Percentiles rank a stretch among this genome's conserved stretches.
Evolutionary conservation across 2,113 vertebrate genomes (phyloP).

Genomic region (Megalops atlanticus): DNA sequence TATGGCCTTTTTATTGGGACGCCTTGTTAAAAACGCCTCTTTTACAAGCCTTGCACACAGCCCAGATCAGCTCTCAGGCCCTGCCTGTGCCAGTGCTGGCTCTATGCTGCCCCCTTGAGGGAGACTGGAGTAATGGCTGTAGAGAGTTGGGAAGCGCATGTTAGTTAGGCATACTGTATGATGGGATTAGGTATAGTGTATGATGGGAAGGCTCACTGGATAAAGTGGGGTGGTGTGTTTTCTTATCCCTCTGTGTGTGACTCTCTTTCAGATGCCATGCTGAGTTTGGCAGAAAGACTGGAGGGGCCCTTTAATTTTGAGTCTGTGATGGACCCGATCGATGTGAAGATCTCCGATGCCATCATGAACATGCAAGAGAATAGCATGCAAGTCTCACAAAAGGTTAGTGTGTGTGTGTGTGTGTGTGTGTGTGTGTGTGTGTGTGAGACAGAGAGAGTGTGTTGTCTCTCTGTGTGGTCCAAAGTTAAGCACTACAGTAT

Average conservation of each 20-base stretch:
- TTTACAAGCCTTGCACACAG: background rate
- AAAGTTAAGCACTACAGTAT: background rate
- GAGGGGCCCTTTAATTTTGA: conserved; percentile 98
- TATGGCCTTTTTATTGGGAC: conserved; percentile 19
- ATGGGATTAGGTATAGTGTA: background rate
- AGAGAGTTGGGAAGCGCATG: background rate
- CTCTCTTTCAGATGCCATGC: conserved; percentile 82
- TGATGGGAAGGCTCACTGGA: too few relatives aligned
- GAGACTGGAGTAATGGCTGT: conserved; percentile 17
- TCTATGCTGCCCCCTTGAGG: conserved; percentile 59
- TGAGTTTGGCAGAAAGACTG: conserved; percentile 86
- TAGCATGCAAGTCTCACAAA: conserved; percentile 94
- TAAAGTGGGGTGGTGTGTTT: too few relatives aligned
- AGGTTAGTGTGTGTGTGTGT: conserved; percentile 67
- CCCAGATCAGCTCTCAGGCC: background rate
- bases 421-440: background rate
- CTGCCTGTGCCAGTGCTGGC: background rate
- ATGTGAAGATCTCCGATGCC: conserved; percentile 95
- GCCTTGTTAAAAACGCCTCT: conserved; percentile 29
- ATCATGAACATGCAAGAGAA: conserved; percentile 99
- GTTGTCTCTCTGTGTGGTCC: background rate
- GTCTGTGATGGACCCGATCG: conserved; percentile 93
- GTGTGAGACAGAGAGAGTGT: background rate
- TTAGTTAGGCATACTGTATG: too few relatives aligned
- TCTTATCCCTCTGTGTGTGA: background rate